These are phyloP conservation scores for Tympanuchus pallidicinctus DNA, from an alignment of 2,113 vertebrate species.

Conservation along the genomic window DNA sequence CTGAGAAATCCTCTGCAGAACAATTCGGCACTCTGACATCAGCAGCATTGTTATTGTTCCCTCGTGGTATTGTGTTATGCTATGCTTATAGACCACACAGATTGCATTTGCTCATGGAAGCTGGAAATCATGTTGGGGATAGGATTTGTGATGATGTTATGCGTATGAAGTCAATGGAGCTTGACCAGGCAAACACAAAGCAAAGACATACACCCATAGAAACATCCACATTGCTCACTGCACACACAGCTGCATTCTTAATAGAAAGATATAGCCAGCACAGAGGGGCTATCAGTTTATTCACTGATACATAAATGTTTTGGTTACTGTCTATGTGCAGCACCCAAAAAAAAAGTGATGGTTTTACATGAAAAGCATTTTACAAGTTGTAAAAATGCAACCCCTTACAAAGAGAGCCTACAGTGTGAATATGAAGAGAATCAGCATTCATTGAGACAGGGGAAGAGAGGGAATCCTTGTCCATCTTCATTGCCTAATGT, in stretches of 20 bases:
- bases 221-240: background rate
- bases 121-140: background rate
- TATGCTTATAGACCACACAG: conserved; percentile 23
- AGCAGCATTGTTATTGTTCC: background rate
- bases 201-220: background rate
- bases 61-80: background rate
- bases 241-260: background rate
- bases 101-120: background rate
- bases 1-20: background rate
- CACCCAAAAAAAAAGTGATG: background rate
- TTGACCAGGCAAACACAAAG: background rate
- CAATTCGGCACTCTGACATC: rapidly evolving
- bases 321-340: background rate
- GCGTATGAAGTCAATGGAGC: background rate
- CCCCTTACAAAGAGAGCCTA: background rate
- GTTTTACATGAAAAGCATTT: background rate
- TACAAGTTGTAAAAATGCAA: background rate
- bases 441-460: background rate
- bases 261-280: background rate
- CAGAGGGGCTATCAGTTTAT: background rate
- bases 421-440: background rate
- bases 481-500: background rate
- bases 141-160: background rate
- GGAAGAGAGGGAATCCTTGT: background rate
- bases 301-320: background rate